Base-by-base conservation (phyloP, 1,140 invertebrate genomes). In the Rhopalosiphum padi region DNA sequence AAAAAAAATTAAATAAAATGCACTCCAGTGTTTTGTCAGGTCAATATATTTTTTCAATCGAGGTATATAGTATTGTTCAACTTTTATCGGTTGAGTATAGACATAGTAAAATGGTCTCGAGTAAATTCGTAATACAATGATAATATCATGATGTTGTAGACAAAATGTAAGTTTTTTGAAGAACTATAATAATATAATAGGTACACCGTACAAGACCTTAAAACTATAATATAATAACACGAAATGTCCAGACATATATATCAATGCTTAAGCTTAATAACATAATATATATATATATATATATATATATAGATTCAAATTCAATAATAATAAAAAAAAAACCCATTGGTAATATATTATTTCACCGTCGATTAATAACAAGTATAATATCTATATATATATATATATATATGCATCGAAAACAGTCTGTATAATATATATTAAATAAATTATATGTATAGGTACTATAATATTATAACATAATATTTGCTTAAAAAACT, bases 31-130 rank as follows among this genome's bases (percentile, higher is more conserved):
- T 77, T 35, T n/a, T n/a, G n/a, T 77, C 30, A 77, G 30, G 30
- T 77, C 60, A 77, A 77, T 77, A 77, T 77, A 77, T 77, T 77
- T 77, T 68, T 15, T 77, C 60, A 77, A 77, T n/a, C 60, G 60
- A 77, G n/a, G 60, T 68, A 60, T 60, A 30, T 30, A 60, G 55
- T 60, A 60, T 60, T 55, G 8, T 55, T 55, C 55, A 68, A 68
- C 60, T 68, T 15, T 68, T n/a, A 68, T 15, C 11, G 60, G 30
- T 60, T 60, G 55, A 60, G n/a, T n/a, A 60, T 30, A 60, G 60
- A 68, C 30, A n/a, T 60, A 15, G 60, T 77, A n/a, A 77, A 77
- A 77, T 21, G 30, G 30, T 77, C 60, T 77, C 30, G 60, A 77
- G n/a, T 77, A 77, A 77, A 77, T 77, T 77, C 60, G 60, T 77